A percentile compares a stretch with the other conserved stretches of the same genome.
phyloP scores from a whole-genome alignment of 1,140 invertebrate species.

The Limonius californicus region DNA sequence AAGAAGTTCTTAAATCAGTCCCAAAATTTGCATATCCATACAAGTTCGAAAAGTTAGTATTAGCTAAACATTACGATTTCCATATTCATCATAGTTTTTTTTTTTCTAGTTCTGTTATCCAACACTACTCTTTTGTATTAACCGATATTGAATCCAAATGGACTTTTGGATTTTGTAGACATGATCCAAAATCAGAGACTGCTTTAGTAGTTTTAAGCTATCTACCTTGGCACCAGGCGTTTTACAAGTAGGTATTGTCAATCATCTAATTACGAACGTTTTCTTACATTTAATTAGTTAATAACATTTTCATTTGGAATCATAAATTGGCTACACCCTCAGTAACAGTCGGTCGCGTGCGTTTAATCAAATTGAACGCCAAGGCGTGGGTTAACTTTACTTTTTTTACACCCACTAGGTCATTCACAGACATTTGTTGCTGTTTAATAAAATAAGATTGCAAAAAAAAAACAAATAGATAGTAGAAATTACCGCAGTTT shows the following conservation, averaged over 20 bases:
- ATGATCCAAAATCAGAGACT: constrained; percentile 77
- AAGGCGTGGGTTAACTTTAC: background rate
- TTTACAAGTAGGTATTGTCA: constrained; percentile 78
- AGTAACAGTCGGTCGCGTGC: background rate
- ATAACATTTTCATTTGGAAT: background rate
- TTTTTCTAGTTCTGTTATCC: constrained; percentile 63
- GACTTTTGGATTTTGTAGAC: constrained; percentile 93
- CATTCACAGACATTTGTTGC: background rate
- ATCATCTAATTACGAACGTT: background rate
- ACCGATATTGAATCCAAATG: constrained; percentile 92
- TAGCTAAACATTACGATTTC: constrained; percentile 18
- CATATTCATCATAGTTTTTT: no score
- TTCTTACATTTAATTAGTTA: background rate
- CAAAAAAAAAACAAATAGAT: no score
- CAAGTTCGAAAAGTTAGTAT: constrained; percentile 68
- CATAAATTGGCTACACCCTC: background rate
- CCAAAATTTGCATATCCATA: constrained; percentile 85
- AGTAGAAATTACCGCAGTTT: no score
- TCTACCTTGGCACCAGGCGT: constrained; percentile 93
- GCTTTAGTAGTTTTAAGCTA: constrained; percentile 77
- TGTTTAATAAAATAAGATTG: background rate
- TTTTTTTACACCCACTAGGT: background rate
- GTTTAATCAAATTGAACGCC: background rate
- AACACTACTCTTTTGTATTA: constrained; percentile 90
- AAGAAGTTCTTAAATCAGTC: constrained; percentile 73